Conservation (phyloP, 2,797 vertebrate genomes). For the Notolabrus celidotus region DNA sequence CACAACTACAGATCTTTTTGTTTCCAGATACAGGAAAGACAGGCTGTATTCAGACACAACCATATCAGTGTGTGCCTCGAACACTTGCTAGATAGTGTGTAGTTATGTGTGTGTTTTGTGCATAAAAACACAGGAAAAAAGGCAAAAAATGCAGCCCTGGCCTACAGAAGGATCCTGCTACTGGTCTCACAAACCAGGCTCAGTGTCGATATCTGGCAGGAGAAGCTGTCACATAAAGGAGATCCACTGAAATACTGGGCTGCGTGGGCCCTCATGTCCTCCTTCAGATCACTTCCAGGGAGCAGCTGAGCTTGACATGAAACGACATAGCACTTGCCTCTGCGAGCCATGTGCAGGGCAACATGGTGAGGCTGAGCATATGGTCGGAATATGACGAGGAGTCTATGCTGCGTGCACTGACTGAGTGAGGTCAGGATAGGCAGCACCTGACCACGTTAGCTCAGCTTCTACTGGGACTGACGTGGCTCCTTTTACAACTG, state of each 20-base stretch:
- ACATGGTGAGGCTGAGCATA: conserved; percentile 34
- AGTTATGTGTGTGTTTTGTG: conserved; percentile 25
- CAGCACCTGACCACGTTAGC: conserved; percentile 57
- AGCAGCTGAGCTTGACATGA: conserved; percentile 47
- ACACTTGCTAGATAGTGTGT: conserved; percentile 20
- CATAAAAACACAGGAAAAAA: conserved; percentile 35
- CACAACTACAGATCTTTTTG: conserved; percentile 12
- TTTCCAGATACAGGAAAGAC: conserved; percentile 24
- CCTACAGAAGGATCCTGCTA: conserved; percentile 20
- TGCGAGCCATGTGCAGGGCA: conserved; percentile 43
- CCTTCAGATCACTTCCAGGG: conserved; percentile 23
- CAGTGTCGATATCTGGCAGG: conserved; percentile 49
- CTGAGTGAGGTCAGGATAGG: conserved; percentile 13
- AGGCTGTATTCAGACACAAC: conserved; percentile 33
- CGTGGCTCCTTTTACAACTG: conserved; percentile 56
- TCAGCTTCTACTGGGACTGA: conserved; percentile 43
- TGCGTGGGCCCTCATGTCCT: conserved; percentile 28
- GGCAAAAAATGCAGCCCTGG: conserved; percentile 18
- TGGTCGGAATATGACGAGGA: conserved; percentile 24
- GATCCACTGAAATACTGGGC: conserved; percentile 36
- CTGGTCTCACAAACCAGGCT: conserved; percentile 32
- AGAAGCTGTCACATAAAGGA: conserved; percentile 49
- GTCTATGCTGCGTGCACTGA: neutral
- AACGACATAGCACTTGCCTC: conserved; percentile 28
- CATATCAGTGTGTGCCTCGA: conserved; percentile 22